Conservation (phyloP, 2,888 invertebrate genomes). For the Stramonita haemastoma region DNA sequence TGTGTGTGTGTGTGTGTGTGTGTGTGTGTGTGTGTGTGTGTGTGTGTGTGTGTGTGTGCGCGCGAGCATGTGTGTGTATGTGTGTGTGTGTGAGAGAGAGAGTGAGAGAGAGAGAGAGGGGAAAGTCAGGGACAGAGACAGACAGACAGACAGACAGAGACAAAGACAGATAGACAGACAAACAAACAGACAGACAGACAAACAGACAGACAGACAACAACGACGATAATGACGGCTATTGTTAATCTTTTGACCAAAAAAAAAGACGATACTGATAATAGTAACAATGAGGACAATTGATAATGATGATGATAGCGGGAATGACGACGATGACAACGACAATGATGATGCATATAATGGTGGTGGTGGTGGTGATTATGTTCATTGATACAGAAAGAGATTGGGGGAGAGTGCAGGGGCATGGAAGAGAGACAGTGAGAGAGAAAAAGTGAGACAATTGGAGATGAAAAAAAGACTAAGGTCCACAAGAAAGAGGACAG, state of each 20-base stretch:
- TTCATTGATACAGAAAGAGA: too few species aligned
- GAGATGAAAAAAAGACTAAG: too few species aligned
- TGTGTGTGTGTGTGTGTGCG: neutral
- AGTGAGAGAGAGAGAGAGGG: neutral
- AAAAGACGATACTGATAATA: too few species aligned
- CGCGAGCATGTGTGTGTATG: neutral
- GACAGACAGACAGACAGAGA: neutral
- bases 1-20: neutral
- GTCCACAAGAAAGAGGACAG: too few species aligned
- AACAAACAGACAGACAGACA: neutral
- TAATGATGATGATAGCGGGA: too few species aligned
- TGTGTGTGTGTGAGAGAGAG: neutral
- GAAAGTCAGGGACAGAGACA: neutral
- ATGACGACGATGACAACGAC: neutral
- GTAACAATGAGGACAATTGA: neutral
- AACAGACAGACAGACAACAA: neutral
- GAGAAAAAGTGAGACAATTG: too few species aligned
- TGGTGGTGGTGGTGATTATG: too few species aligned
- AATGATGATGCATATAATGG: neutral
- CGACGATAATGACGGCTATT: neutral
- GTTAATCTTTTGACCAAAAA: too few species aligned
- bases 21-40: neutral
- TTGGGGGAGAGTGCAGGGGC: too few species aligned
- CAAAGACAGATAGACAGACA: neutral
- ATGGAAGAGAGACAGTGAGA: too few species aligned